A percentile compares a stretch with the other conserved stretches of the same genome.
Evolutionary conservation across 2,113 vertebrate species (phyloP).

Genomic region (Alectura lathami): DNA sequence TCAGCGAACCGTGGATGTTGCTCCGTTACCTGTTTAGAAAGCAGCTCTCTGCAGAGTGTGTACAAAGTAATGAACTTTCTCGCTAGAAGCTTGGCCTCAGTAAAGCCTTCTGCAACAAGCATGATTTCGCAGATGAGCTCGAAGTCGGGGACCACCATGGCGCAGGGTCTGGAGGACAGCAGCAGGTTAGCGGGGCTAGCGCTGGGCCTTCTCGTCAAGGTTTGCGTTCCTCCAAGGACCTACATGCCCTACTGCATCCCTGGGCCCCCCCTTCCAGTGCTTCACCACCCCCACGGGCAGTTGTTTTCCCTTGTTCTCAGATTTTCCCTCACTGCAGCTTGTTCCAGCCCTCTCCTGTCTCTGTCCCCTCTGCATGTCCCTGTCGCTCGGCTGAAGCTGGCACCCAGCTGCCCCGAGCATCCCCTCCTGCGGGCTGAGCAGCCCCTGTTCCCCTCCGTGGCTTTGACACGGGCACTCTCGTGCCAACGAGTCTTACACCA

Average conservation of each 20-base stretch:
- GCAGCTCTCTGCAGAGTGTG: slow-evolving; percentile 77
- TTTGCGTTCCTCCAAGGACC: background rate
- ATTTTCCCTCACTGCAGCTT: background rate
- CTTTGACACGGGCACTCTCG: no score
- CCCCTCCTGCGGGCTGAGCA: background rate
- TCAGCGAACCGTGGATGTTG: background rate
- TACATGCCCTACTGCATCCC: background rate
- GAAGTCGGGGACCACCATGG: slow-evolving; percentile 81
- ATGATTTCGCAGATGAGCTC: slow-evolving; percentile 83
- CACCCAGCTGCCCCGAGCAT: fast-evolving
- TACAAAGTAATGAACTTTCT: slow-evolving; percentile 81
- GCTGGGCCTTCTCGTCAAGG: no score
- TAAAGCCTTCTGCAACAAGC: slow-evolving; percentile 81
- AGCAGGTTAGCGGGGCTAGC: background rate
- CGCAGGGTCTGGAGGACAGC: slow-evolving; percentile 71
- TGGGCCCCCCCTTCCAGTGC: background rate
- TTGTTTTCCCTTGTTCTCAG: background rate
- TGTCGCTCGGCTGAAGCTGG: background rate
- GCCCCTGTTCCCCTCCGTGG: background rate
- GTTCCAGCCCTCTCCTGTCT: background rate
- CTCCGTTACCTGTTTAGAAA: slow-evolving; percentile 77
- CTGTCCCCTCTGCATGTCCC: background rate
- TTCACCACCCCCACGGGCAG: background rate
- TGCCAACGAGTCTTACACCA: no score
- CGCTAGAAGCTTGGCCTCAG: slow-evolving; percentile 77